These are phyloP conservation scores for Chelonus insularis DNA, from an alignment of 1,140 invertebrate genomes.

Conservation along the genomic window DNA sequence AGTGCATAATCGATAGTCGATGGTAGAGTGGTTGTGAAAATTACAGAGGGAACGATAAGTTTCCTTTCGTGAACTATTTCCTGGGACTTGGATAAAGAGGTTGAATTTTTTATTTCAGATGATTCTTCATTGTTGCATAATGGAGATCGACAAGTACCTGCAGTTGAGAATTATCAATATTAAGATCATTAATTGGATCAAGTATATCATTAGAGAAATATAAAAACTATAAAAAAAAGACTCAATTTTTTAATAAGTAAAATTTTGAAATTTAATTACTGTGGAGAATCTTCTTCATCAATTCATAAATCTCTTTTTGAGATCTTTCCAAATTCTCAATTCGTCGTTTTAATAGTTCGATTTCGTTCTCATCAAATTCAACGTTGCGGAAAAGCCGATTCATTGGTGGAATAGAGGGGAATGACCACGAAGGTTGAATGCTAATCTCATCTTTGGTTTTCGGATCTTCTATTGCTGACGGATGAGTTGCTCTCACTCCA, in stretches of 20 bases:
- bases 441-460: background rate
- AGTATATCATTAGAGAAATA: too few relatives aligned
- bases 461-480: background rate
- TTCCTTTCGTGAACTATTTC: background rate
- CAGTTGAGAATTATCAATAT: background rate
- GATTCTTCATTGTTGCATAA: background rate
- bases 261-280: conserved; percentile 4
- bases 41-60: background rate
- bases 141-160: background rate
- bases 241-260: too few relatives aligned
- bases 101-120: background rate
- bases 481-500: background rate
- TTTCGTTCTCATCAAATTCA: background rate
- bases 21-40: background rate
- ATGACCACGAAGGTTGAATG: background rate
- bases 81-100: background rate
- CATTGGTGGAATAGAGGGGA: background rate
- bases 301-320: conserved; percentile 1
- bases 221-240: too few relatives aligned
- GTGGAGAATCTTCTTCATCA: background rate
- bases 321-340: conserved; percentile 9
- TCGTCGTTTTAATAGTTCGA: conserved; percentile 10
- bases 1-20: background rate
- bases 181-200: too few relatives aligned
- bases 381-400: background rate